A percentile compares a stretch with the other conserved stretches of the same genome.
Conservation (phyloP, 2,113 vertebrate genomes). For the Ageneiosus marmoratus region DNA sequence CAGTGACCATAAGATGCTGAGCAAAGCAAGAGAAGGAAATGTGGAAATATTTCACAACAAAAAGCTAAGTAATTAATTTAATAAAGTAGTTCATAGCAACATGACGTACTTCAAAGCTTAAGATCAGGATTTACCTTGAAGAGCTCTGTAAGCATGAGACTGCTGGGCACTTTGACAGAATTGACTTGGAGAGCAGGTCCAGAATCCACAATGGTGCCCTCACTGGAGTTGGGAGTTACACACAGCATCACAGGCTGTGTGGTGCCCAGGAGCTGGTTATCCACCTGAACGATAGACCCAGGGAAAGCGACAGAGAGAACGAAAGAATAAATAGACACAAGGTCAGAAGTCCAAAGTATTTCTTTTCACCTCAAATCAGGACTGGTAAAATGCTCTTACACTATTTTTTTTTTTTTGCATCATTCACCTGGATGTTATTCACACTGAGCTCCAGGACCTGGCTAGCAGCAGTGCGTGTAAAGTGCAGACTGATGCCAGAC, state of each 20-base stretch:
- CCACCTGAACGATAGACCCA: conserved; percentile 74
- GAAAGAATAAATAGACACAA: background rate
- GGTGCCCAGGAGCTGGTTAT: conserved; percentile 93
- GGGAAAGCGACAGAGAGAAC: background rate
- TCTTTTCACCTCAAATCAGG: background rate
- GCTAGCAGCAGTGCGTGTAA: conserved; percentile 80
- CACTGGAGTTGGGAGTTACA: conserved; percentile 79
- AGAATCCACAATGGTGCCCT: conserved; percentile 73
- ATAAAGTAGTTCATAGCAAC: background rate
- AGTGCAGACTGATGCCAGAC: conserved; percentile 85
- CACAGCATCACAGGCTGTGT: conserved; percentile 91
- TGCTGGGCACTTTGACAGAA: conserved; percentile 90
- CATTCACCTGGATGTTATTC: conserved; percentile 86
- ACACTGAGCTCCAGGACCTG: conserved; percentile 91
- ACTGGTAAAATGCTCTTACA: background rate
- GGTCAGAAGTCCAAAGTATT: background rate
- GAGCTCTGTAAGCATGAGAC: conserved; percentile 87
- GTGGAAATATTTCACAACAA: background rate
- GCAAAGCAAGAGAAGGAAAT: background rate
- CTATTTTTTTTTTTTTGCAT: background rate
- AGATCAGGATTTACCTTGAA: conserved; percentile 82
- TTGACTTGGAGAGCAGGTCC: conserved; percentile 90
- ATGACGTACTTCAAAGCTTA: background rate
- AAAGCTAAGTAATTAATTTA: background rate
- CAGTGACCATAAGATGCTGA: conserved; percentile 94